Evolutionary conservation across 2,113 vertebrate species (phyloP), one percentile per base, ranked within the genome.

Genomic region (Aramus guarauna): DNA sequence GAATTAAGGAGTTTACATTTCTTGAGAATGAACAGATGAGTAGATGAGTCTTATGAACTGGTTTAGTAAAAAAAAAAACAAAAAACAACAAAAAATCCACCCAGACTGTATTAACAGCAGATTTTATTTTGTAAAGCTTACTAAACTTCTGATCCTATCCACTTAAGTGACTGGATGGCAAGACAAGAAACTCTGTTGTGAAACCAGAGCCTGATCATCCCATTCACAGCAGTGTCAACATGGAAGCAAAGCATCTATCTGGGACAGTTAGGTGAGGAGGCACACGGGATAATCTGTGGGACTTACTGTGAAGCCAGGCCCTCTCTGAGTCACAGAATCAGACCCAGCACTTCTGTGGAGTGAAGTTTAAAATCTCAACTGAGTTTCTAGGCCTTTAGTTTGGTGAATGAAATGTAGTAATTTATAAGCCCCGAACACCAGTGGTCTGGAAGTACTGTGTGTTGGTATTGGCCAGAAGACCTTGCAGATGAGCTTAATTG

Each of bases 1-100:
- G 83, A 84, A 81, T 89, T 75, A 88, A 71, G 47, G 29, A 80
- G 72, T 90, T 94, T 94, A 62, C 17, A 30, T 92, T 75, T 91
- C 34, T 84, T 84, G 73, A 93, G 79, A 66, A 95, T 14, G 59
- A 95, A 36, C 56, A 88, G 71, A 78, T 79, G 67, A 83, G 29
- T 79, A 41, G 41, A 50, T 47, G 29, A 41, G 37, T 76, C 60
- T 92, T 85, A n/a, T 74, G 90, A 93, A 52, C 12, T 2, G 1
- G 9, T 80, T 67, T 34, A 73, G 36, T 76, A 3, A 76, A 89
- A 90, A 53, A 62, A 29, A 19, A 13, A 22, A 13, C 50, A n/a
- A n/a, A n/a, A n/a, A n/a, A n/a, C n/a, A n/a, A n/a, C n/a, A n/a
- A n/a, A 14, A 2, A 11, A 9, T 5, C 11, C 41, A 69, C 45